Percentiles rank a stretch among this genome's conserved stretches.
phyloP scores from a whole-genome alignment of 2,113 vertebrate species.

The Andinoacara biseriatus region DNA sequence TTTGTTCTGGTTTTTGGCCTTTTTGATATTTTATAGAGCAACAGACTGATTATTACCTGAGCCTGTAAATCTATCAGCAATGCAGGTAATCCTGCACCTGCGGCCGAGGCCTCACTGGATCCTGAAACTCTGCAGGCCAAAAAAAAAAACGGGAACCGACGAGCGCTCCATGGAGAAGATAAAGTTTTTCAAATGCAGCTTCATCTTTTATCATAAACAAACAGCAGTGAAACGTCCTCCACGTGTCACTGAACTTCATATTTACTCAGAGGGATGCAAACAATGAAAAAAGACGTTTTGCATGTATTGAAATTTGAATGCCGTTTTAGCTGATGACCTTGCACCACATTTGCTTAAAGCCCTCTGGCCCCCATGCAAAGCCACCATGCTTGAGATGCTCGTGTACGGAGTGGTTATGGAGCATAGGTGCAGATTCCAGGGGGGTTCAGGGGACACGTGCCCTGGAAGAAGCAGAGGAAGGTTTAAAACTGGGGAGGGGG shows the following conservation, averaged over 20 bases:
- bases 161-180: background rate
- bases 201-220: background rate
- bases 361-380: background rate
- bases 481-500: background rate
- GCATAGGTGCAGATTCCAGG: background rate
- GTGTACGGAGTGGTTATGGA: background rate
- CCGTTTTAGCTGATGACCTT: background rate
- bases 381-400: background rate
- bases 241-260: background rate
- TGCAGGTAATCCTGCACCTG: fast-evolving
- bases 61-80: fast-evolving
- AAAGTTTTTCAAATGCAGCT: background rate
- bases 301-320: background rate
- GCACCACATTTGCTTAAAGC: background rate
- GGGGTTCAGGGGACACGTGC: background rate
- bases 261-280: background rate
- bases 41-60: background rate
- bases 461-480: background rate
- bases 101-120: background rate
- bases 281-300: fast-evolving
- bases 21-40: background rate
- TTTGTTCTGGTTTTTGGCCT: background rate
- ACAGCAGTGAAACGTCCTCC: background rate
- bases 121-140: fast-evolving
- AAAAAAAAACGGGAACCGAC: background rate